Evolutionary conservation across 2,888 invertebrate genomes (phyloP).

Genomic region (Lasioglossum calceatum): DNA sequence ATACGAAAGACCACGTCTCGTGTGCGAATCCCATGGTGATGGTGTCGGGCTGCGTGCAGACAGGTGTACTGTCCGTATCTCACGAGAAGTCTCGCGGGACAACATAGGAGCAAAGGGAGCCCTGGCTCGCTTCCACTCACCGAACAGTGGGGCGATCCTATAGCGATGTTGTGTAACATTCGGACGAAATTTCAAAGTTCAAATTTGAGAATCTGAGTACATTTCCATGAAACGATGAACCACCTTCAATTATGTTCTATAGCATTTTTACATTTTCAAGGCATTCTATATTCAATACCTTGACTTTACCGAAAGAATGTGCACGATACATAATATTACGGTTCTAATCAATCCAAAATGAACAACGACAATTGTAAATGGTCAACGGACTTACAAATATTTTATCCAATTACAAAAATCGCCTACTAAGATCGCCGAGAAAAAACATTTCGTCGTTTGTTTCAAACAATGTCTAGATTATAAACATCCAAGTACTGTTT

Average conservation of each 20-base stretch:
- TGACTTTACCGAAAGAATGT: neutral
- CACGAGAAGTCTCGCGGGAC: neutral
- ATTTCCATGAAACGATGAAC: neutral
- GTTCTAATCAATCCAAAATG: neutral
- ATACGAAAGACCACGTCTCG: slow-evolving; percentile 41
- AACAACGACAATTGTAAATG: neutral
- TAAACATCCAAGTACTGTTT: too few relatives aligned
- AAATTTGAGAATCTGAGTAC: neutral
- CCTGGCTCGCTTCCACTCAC: neutral
- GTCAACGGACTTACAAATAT: too few relatives aligned
- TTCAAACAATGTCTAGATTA: too few relatives aligned
- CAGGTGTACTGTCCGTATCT: neutral
- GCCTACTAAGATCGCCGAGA: too few relatives aligned
- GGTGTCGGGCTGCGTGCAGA: slow-evolving; percentile 9
- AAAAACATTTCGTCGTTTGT: too few relatives aligned
- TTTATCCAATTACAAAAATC: too few relatives aligned
- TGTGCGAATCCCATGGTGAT: slow-evolving; percentile 30
- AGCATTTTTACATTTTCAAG: neutral
- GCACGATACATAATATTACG: neutral
- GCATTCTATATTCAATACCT: neutral
- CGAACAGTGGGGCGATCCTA: neutral
- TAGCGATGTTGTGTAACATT: neutral
- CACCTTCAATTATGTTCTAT: neutral
- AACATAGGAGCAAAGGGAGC: neutral
- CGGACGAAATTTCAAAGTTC: neutral